phyloP scores from a whole-genome alignment of 2,888 invertebrate species.

The Lepidocyrtoides sp. region DNA sequence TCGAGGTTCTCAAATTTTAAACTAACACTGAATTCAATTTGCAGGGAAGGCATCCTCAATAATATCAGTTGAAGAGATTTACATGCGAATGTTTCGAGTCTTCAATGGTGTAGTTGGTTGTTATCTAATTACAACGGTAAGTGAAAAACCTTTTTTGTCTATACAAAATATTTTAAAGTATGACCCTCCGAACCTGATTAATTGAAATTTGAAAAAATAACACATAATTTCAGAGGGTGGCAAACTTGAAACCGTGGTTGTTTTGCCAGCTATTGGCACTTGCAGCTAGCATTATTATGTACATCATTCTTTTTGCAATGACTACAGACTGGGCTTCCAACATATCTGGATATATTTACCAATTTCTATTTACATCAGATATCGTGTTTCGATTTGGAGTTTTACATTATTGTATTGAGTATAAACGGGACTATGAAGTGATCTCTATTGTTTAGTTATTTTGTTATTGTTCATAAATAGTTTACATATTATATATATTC shows the following conservation, averaged over 20 bases:
- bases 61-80: conserved; percentile 66
- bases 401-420: conserved; percentile 67
- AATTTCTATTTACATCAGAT: conserved; percentile 67
- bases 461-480: neutral
- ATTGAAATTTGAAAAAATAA: too few relatives aligned
- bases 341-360: conserved; percentile 58
- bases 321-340: conserved; percentile 63
- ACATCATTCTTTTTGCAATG: conserved; percentile 71
- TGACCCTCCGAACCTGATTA: too few relatives aligned
- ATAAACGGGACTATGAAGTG: conserved; percentile 62
- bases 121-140: conserved; percentile 52
- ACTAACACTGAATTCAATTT: too few relatives aligned
- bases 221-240: conserved; percentile 36
- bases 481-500: too few relatives aligned
- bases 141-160: too few relatives aligned
- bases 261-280: conserved; percentile 61
- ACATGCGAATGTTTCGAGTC: conserved; percentile 71
- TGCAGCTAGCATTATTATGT: conserved; percentile 65
- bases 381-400: conserved; percentile 69
- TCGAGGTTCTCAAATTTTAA: too few relatives aligned
- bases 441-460: conserved; percentile 61
- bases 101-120: conserved; percentile 50
- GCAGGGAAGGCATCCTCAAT: conserved; percentile 59
- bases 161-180: too few relatives aligned
- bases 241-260: conserved; percentile 66